Evolutionary conservation across 2,797 vertebrate species (phyloP), one percentile per base, ranked within the genome.

Genomic region (Amphiprion clarkii): DNA sequence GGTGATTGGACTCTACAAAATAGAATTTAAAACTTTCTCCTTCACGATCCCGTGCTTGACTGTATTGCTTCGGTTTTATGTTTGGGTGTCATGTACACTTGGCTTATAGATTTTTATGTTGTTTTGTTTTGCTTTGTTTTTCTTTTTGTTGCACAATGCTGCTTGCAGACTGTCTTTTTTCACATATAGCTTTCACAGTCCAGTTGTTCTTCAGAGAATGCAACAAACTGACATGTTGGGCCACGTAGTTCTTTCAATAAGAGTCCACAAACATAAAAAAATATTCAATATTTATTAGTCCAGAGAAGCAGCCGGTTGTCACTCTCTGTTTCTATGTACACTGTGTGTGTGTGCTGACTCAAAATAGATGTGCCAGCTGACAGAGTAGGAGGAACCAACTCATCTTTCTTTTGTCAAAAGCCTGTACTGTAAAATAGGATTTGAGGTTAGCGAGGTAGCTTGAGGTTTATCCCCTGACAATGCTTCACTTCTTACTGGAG

Each of bases 121-220:
- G 33, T 12, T 19, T 13, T 39, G 14, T 1, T 12, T 55, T 55
- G 10, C 3, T n/a, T 70, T 16, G 5, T 8, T 33, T 33, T 17
- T 63, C 0, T 27, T 6, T 49, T n/a, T n/a, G n/a, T n/a, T n/a
- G n/a, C 71, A 71, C 25, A 16, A 6, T 71, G 76, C 16, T 42
- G 13, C 68, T 62, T 48, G 44, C 48, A 56, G 19, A 54, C 2
- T n/a, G 0, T 59, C 19, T 23, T 57, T 73, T 72, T 81, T 29
- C 72, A 67, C 76, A 46, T 55, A 63, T 49, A 48, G 53, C 82
- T 85, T 83, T 85, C 78, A 78, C 83, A 81, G 67, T 79, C 67
- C 65, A 84, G 76, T 67, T 78, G 61, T 64, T 73, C 55, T 44
- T 63, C 68, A 54, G 64, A 68, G 36, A 56, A 71, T 29, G 60